phyloP scores from a whole-genome alignment of 2,113 vertebrate genomes.

The Malurus alboscapulatus region DNA sequence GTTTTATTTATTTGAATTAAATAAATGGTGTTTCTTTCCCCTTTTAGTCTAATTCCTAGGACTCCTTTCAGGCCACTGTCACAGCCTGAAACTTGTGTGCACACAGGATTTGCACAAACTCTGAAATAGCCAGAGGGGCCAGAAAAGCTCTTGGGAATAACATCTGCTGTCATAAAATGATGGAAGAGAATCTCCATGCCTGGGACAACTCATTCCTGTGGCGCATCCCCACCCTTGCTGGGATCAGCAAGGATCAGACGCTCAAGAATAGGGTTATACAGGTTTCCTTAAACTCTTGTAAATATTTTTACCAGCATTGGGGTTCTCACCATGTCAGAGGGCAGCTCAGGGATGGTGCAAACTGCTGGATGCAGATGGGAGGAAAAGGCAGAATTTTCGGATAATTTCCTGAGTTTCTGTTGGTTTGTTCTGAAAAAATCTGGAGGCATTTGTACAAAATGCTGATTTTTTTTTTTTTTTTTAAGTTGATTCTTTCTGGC shows the following conservation, averaged over 20 bases:
- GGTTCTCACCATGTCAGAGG: background rate
- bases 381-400: background rate
- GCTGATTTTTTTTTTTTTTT: background rate
- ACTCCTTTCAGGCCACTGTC: background rate
- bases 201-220: background rate
- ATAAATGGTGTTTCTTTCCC: background rate
- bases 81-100: background rate
- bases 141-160: background rate
- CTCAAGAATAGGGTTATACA: background rate
- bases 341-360: background rate
- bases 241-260: background rate
- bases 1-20: background rate
- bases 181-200: background rate
- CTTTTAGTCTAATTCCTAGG: background rate
- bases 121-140: background rate
- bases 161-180: background rate
- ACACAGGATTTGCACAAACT: background rate
- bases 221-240: background rate
- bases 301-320: background rate
- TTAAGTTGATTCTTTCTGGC: background rate
- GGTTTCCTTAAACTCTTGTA: background rate
- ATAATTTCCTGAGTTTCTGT: background rate
- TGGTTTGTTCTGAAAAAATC: background rate
- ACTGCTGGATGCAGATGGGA: background rate
- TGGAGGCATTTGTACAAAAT: background rate